A percentile compares a stretch with the other conserved stretches of the same genome.
phyloP scores from a whole-genome alignment of 1,140 invertebrate genomes.

The Diorhabda sublineata region DNA sequence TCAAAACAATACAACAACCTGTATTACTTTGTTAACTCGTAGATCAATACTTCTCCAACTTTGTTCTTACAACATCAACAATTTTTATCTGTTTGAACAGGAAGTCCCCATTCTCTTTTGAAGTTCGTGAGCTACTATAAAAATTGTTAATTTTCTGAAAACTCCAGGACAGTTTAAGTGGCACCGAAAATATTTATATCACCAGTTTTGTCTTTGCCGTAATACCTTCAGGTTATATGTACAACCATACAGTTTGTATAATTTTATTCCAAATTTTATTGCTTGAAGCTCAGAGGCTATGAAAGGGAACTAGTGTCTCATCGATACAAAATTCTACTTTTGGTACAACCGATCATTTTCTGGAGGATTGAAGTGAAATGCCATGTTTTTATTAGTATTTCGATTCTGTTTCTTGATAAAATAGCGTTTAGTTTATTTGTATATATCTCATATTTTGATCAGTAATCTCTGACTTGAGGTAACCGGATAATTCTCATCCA shows the following conservation, averaged over 20 bases:
- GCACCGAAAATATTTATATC: not conserved
- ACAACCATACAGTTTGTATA: not conserved
- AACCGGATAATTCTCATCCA: constrained; percentile 11
- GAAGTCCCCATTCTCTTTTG: not conserved
- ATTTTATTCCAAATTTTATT: not conserved
- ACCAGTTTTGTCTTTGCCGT: not conserved
- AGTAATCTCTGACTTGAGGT: not conserved
- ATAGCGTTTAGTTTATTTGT: constrained; percentile 13
- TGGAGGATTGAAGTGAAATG: no score
- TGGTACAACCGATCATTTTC: not conserved
- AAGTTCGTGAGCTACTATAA: not conserved
- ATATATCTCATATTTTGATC: not conserved
- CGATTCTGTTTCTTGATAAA: constrained; percentile 45
- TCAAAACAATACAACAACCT: not conserved
- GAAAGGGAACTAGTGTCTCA: constrained; percentile 1
- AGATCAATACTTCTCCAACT: not conserved
- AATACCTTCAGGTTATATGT: constrained; percentile 1
- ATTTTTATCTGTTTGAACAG: not conserved
- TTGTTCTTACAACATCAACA: not conserved
- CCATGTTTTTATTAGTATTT: constrained; percentile 26
- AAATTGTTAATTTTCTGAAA: not conserved
- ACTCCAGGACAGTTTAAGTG: not conserved
- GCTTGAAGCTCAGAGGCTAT: not conserved
- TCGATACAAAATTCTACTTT: not conserved
- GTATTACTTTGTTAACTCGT: not conserved